Conservation (phyloP, 2,797 vertebrate species). For the Poeciliopsis presidionis region DNA sequence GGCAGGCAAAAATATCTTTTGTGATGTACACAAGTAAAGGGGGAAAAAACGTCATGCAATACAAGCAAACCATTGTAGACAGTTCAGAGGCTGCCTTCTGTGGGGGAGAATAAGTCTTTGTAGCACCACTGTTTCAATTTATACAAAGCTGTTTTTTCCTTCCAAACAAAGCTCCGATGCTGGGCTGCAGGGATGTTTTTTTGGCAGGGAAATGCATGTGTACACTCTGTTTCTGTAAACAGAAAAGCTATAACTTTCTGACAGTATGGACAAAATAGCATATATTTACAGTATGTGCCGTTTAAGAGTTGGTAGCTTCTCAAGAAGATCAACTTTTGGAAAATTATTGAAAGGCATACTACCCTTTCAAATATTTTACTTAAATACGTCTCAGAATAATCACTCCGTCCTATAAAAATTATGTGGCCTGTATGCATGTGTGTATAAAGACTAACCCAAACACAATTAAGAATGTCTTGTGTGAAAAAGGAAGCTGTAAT, state of each 20-base stretch:
- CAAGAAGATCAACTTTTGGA: not conserved
- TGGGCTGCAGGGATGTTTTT: not conserved
- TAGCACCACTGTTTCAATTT: not conserved
- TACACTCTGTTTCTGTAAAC: not conserved
- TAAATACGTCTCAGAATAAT: not conserved
- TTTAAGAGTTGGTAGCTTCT: not conserved
- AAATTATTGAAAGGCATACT: not conserved
- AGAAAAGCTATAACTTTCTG: not conserved
- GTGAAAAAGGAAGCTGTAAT: not conserved
- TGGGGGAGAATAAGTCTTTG: not conserved
- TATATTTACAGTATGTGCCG: not conserved
- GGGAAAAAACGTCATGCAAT: not conserved
- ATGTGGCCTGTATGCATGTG: not conserved
- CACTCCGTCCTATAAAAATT: not conserved
- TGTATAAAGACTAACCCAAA: conserved; percentile 12
- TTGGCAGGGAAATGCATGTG: not conserved
- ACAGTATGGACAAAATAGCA: not conserved
- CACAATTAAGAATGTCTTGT: conserved; percentile 44
- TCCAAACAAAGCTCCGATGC: not conserved
- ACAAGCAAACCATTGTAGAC: not conserved
- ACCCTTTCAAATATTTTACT: not conserved
- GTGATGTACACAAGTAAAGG: not conserved
- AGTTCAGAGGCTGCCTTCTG: conserved; percentile 3
- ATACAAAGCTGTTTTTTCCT: not conserved
- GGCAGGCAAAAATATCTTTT: not conserved